Base-by-base conservation (phyloP, 1,140 invertebrate genomes). In the Nasonia vitripennis region DNA sequence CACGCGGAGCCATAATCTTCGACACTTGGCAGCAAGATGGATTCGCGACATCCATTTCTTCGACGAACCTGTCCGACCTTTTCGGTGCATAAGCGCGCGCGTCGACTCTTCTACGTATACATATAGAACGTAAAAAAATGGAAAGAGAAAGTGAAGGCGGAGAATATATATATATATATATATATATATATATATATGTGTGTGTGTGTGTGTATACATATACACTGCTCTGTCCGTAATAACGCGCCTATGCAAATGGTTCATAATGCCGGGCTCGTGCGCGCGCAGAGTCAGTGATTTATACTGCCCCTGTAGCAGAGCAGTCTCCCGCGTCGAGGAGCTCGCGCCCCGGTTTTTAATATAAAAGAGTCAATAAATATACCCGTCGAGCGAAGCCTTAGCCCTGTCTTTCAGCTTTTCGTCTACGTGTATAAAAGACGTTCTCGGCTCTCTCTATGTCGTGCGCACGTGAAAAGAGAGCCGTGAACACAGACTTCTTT, bases 361-460 rank as follows among this genome's bases (percentile, higher is more conserved):
- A 89, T 88, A 87, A 89, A 89, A 87, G 88, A 88, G 88, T 89
- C 86, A 78, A 89, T 91, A 91, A 90, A 90, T 89, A 90, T 88
- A 87, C 55, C 55, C 71, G 74, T 20, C 79, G 78, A 68, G 70
- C 51, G 55, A 17, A 62, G 55, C 31, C 51, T 79, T 73, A 48
- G 75, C 23, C 79, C 80, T 78, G 75, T 41, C 85, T 83, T 83
- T 81, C 62, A 62, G 55, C 55, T 62, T 62, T 62, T 62, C 55
- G 17, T 62, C 55, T 7, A 62, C 17, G 17, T 62, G 1, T 41
- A 20, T 62, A 62, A 7, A 20, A 62, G 55, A 62, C 17, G 20
- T 78, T 78, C 41, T 20, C 51, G 41, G 20, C 77, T 68, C 31
- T 12, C 82, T 67, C 48, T 14, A 17, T 11, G 20, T 11, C 11